Percentiles rank a stretch among this genome's conserved stretches.
These are phyloP conservation scores for Pemphredon lugubris DNA, from an alignment of 2,888 invertebrate genomes.

Conservation along the genomic window DNA sequence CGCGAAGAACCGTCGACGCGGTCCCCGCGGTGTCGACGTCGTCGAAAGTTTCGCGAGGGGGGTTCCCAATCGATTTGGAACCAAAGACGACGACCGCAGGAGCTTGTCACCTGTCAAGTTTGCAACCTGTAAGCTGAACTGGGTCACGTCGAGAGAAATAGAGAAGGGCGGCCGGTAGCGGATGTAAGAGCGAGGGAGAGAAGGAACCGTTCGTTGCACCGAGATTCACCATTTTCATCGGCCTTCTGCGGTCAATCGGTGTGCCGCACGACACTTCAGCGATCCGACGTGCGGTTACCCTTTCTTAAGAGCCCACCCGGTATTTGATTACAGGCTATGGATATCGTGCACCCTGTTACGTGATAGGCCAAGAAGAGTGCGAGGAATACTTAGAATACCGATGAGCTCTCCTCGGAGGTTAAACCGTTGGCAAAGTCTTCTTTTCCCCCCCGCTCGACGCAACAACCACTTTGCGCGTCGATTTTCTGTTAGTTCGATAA, in stretches of 20 bases:
- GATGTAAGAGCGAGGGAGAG: slow-evolving; percentile 15
- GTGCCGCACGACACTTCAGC: slow-evolving; percentile 49
- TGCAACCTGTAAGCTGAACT: slow-evolving; percentile 40
- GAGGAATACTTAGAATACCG: slow-evolving; percentile 34
- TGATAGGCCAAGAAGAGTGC: slow-evolving; percentile 47
- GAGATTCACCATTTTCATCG: slow-evolving; percentile 43
- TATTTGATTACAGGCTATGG: slow-evolving; percentile 60
- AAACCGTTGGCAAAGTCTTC: neutral
- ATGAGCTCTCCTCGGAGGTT: slow-evolving; percentile 11
- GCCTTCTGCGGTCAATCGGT: slow-evolving; percentile 46
- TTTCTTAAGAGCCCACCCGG: slow-evolving; percentile 56
- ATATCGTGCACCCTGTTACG: slow-evolving; percentile 54
- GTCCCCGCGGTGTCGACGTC: no score
- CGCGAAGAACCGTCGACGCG: no score
- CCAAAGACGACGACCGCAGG: slow-evolving; percentile 40
- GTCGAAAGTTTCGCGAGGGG: slow-evolving; percentile 23
- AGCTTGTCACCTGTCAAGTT: slow-evolving; percentile 44
- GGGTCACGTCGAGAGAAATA: slow-evolving; percentile 30
- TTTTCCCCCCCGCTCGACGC: neutral
- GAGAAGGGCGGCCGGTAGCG: slow-evolving; percentile 21
- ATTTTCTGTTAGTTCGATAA: no score
- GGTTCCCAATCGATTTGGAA: slow-evolving; percentile 44
- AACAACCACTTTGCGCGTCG: neutral
- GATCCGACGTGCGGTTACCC: slow-evolving; percentile 62
- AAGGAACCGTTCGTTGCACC: slow-evolving; percentile 17